Evolutionary conservation across 2,888 invertebrate species (phyloP).

Genomic region (Tyria jacobaeae): DNA sequence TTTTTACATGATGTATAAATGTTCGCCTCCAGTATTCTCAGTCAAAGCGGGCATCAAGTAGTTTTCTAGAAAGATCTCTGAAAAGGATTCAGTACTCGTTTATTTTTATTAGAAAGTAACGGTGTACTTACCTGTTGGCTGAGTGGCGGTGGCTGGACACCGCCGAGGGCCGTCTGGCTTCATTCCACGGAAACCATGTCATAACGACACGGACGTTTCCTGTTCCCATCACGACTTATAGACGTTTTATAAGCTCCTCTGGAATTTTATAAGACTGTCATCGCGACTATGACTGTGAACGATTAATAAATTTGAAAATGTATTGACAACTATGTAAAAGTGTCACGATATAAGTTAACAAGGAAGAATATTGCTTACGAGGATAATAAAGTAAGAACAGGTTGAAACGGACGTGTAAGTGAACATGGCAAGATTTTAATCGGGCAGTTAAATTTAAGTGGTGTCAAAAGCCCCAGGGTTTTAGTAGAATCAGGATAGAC

Average conservation of each 20-base stretch:
- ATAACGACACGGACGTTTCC: neutral
- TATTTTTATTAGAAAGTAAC: neutral
- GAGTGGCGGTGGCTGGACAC: neutral
- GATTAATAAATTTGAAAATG: neutral
- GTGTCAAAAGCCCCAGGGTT: too few relatives aligned
- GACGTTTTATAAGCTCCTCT: neutral
- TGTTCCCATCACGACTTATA: constrained; percentile 8
- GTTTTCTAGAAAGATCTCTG: neutral
- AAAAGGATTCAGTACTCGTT: neutral
- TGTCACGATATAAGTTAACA: neutral
- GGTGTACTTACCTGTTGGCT: neutral
- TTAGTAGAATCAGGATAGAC: too few relatives aligned
- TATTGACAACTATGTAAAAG: neutral
- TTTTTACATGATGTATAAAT: too few relatives aligned
- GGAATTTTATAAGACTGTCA: too few relatives aligned
- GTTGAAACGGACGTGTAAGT: too few relatives aligned
- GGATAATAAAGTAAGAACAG: too few relatives aligned
- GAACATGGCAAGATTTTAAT: too few relatives aligned
- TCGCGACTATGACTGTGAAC: too few relatives aligned
- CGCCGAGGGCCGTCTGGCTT: neutral
- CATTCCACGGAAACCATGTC: neutral
- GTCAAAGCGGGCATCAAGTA: neutral
- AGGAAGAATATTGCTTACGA: too few relatives aligned
- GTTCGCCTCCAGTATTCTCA: neutral
- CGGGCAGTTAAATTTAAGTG: too few relatives aligned